Conservation (phyloP, 2,113 vertebrate species). For the Austrofundulus limnaeus region DNA sequence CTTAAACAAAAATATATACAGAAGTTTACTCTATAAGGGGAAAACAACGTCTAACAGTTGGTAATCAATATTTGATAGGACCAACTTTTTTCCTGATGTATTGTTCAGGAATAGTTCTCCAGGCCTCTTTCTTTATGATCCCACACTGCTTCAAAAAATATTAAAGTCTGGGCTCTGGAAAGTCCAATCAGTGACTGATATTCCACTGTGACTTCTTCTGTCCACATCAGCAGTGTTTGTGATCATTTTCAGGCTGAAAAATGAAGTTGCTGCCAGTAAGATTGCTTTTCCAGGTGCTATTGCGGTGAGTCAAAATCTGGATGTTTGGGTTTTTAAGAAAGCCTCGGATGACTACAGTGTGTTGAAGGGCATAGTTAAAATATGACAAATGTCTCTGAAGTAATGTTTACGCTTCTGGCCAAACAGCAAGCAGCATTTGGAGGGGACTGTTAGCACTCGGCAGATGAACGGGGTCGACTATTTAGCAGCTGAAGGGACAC, state of each 20-base stretch:
- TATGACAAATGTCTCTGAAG: background rate
- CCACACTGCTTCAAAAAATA: background rate
- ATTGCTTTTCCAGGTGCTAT: background rate
- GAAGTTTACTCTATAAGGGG: background rate
- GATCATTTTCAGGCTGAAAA: background rate
- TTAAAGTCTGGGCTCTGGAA: background rate
- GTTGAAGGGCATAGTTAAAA: background rate
- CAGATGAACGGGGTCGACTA: background rate
- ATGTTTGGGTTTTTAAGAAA: background rate
- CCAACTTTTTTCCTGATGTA: background rate
- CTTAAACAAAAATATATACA: too few species aligned
- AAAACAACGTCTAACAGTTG: background rate
- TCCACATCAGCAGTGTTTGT: background rate
- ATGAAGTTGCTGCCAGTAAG: background rate
- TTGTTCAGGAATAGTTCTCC: background rate
- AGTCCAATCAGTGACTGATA: background rate
- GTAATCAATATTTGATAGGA: background rate
- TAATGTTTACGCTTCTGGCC: background rate
- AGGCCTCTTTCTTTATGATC: background rate
- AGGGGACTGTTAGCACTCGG: background rate
- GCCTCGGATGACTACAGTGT: background rate
- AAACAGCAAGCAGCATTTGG: constrained; percentile 8
- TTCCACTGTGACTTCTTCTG: background rate
- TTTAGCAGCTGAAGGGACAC: background rate
- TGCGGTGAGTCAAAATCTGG: background rate